Evolutionary conservation across 2,888 invertebrate genomes (phyloP), one percentile per base, ranked within the genome.

Genomic region (Amiota minor): DNA sequence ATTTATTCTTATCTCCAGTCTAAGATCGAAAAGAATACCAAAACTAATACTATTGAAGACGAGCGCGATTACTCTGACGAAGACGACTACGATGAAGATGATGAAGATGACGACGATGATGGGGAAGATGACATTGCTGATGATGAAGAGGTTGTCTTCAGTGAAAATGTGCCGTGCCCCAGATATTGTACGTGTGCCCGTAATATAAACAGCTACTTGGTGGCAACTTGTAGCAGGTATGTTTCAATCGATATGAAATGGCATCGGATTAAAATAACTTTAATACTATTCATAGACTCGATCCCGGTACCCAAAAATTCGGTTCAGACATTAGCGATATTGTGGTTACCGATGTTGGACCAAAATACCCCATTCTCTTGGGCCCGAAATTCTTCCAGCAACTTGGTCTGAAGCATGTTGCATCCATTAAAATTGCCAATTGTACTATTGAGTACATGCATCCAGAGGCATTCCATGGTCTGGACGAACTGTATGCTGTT

Each of bases 361-460:
- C 92, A 2, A 89, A 90, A 65, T 91, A 90, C 83, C 92, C 92
- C 14, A 92, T 93, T 72, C 90, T 92, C 16, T 89, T 95, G 72
- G 92, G 92, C 12, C 91, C 92, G 73, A 91, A 91, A 72, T 92
- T 93, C 80, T 94, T 94, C 87, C 90, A 91, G 77, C 92, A 92
- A 78, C 90, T 93, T 74, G 93, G 93, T 62, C 90, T 95, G 45
- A 92, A 93, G 80, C 92, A 92, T 80, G 90, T 95, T 53, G 92
- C 93, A 35, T 92, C 93, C 3, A 92, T 95, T 16, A 92, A 92
- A 84, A 93, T 95, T 80, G 92, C 92, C 70, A 93, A 94, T 86
- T 94, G 94, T 75, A 92, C 92, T 11, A 93, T 95, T 82, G 90
- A 91, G 64, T 91, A 92, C 72, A 91, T 95, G 78, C 92, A 93